phyloP scores from a whole-genome alignment of 2,113 vertebrate species.

The Lepidothrix coronata region DNA sequence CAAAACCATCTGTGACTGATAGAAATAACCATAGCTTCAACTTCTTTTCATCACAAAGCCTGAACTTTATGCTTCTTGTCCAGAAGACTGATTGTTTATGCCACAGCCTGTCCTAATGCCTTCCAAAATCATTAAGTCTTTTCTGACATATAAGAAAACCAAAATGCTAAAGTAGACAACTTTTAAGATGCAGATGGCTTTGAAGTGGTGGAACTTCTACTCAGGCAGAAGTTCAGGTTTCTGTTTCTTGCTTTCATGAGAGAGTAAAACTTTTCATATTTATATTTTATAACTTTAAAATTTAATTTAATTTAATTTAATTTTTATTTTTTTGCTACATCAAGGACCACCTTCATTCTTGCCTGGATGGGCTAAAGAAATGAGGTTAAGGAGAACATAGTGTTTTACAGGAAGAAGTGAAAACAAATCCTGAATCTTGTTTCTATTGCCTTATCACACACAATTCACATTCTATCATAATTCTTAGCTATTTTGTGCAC shows the following conservation, averaged over 20 bases:
- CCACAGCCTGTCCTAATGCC: neutral
- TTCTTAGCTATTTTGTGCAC: neutral
- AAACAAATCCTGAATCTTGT: neutral
- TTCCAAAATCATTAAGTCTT: neutral
- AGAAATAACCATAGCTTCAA: neutral
- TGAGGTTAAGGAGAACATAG: fast-evolving
- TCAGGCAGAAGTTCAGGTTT: neutral
- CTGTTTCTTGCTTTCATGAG: neutral
- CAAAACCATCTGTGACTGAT: neutral
- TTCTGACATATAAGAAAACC: neutral
- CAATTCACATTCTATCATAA: neutral
- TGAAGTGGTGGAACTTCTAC: neutral
- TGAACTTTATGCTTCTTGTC: neutral
- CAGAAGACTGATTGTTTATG: neutral
- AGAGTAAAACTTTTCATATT: neutral
- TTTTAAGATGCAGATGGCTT: neutral
- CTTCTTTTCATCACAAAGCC: neutral
- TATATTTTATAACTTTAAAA: neutral
- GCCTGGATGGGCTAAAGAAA: neutral
- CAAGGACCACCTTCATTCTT: neutral
- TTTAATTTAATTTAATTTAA: neutral
- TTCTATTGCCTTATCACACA: neutral
- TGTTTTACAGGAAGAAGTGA: neutral
- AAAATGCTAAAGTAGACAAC: neutral
- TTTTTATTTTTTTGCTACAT: neutral